Evolutionary conservation across 2,113 vertebrate species (phyloP).

Genomic region (Anarhynchus alexandrinus): DNA sequence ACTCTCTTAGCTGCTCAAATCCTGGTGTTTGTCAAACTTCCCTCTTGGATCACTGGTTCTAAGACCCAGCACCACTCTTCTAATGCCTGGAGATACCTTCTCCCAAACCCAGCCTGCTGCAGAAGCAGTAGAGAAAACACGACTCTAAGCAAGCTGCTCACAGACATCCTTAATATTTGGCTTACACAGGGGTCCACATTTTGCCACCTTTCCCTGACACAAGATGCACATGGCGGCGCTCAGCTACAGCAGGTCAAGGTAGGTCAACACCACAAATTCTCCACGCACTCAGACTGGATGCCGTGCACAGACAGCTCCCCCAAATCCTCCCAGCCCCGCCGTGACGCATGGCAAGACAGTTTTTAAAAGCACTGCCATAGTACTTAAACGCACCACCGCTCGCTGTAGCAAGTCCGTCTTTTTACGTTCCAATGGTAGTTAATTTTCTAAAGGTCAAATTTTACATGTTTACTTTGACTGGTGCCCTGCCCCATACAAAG

Average conservation of each 20-base stretch:
- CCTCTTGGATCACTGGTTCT: background rate
- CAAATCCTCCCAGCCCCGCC: background rate
- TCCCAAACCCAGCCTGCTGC: background rate
- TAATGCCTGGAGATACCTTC: background rate
- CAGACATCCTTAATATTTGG: background rate
- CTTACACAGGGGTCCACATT: background rate
- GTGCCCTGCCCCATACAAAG: conserved; percentile 44
- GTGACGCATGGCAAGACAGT: background rate
- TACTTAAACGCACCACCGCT: background rate
- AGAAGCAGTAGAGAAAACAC: background rate
- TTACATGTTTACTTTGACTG: conserved; percentile 61
- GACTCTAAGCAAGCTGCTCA: background rate
- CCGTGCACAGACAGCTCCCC: background rate
- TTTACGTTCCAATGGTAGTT: conserved; percentile 3
- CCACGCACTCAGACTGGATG: too few species aligned
- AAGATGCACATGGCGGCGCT: background rate
- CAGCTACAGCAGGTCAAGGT: background rate
- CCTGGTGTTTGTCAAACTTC: background rate
- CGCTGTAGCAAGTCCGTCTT: background rate
- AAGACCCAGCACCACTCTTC: background rate
- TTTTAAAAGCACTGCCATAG: background rate
- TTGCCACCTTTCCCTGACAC: background rate
- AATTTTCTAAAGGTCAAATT: conserved; percentile 67
- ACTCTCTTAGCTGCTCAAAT: background rate
- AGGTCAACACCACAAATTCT: background rate